phyloP scores from a whole-genome alignment of 2,113 vertebrate genomes.

The Lophotis ruficrista region DNA sequence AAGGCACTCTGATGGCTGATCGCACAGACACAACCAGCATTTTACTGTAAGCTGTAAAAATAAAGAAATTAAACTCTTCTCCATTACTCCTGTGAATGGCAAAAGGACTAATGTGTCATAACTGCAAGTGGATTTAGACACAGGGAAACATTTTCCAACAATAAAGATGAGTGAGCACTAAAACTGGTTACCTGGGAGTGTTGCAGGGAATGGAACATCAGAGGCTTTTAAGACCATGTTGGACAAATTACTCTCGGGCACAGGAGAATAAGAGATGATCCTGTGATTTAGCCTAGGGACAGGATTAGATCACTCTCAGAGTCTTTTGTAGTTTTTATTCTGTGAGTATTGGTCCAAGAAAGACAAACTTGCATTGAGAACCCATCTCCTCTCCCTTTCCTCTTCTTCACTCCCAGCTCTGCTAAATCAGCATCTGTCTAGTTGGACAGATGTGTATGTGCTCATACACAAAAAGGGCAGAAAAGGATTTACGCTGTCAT shows the following conservation, averaged over 20 bases:
- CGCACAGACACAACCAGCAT: background rate
- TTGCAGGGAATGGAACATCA: background rate
- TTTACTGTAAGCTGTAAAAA: background rate
- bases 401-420: background rate
- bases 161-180: background rate
- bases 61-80: background rate
- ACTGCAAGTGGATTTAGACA: background rate
- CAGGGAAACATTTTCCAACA: background rate
- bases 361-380: background rate
- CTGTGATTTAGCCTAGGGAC: background rate
- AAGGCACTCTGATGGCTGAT: background rate
- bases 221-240: background rate
- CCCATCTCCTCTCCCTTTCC: background rate
- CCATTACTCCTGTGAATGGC: background rate
- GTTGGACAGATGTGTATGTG: background rate
- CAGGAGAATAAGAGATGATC: accelerated
- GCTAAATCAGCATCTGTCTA: background rate
- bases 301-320: background rate
- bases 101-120: background rate
- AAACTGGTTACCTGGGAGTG: background rate
- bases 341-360: background rate
- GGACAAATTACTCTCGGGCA: background rate
- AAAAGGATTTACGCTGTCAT: background rate
- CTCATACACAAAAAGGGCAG: background rate
- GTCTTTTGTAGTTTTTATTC: background rate